phyloP scores from a whole-genome alignment of 23 tunicate genomes.

The Botrylloides violaceus region DNA sequence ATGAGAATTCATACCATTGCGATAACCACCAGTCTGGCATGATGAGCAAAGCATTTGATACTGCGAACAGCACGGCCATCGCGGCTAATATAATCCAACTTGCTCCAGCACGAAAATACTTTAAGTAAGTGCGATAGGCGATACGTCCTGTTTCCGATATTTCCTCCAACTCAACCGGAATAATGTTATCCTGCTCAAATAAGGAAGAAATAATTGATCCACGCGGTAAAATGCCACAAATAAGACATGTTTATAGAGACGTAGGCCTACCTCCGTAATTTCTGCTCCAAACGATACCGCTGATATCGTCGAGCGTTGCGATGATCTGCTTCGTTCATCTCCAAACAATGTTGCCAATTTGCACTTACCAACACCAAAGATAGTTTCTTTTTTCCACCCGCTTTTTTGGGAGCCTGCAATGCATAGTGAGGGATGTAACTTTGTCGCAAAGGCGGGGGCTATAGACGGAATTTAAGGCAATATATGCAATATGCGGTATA shows the following conservation, averaged over 20 bases:
- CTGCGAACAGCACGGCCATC: slow-evolving; percentile 10
- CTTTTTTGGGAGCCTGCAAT: no score
- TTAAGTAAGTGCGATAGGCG: slow-evolving; percentile 12
- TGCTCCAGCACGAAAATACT: slow-evolving; percentile 23
- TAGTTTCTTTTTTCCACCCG: no score
- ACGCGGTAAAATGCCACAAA: not conserved
- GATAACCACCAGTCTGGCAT: slow-evolving; percentile 55
- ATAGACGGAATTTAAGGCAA: no score
- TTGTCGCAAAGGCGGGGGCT: no score
- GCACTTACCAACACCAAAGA: no score
- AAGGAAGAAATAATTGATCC: not conserved
- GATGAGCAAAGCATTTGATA: slow-evolving; percentile 18
- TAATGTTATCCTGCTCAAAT: no score
- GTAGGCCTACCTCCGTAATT: not conserved
- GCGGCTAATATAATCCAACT: not conserved
- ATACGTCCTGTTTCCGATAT: slow-evolving; percentile 23
- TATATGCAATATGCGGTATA: no score
- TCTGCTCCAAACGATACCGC: not conserved
- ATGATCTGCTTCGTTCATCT: no score
- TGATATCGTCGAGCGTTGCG: not conserved
- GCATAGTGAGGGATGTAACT: no score
- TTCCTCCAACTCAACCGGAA: slow-evolving; percentile 18
- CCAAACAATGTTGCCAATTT: no score
- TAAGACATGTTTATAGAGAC: not conserved
- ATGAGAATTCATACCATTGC: no score